Evolutionary conservation across 2,113 vertebrate genomes (phyloP).

Genomic region (Trichechus manatus): DNA sequence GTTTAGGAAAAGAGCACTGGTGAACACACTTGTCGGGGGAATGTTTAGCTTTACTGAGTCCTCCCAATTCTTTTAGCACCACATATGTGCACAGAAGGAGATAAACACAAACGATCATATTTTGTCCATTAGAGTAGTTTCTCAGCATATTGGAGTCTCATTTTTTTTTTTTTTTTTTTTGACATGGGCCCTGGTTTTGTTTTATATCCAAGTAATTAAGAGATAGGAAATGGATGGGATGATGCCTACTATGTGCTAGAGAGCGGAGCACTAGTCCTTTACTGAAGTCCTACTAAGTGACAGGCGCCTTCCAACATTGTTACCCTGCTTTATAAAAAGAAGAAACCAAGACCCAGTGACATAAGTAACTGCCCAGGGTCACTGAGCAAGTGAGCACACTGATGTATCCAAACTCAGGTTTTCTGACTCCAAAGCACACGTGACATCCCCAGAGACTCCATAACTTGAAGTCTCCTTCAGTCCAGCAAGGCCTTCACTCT

Average conservation of each 20-base stretch:
- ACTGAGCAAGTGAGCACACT: background rate
- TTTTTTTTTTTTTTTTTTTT: too few species aligned
- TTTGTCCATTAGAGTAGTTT: background rate
- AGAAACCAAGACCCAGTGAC: constrained; percentile 12
- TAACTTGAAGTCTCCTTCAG: background rate
- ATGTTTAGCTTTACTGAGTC: background rate
- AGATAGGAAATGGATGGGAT: background rate
- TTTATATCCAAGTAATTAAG: background rate
- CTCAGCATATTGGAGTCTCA: too few species aligned
- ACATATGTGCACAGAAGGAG: background rate
- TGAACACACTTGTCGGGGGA: background rate
- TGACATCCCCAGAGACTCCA: background rate
- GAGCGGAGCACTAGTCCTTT: background rate
- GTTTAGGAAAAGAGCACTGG: background rate
- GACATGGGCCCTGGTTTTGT: background rate
- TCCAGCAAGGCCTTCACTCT: background rate
- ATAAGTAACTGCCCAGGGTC: background rate
- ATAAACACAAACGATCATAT: background rate
- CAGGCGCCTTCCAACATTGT: background rate
- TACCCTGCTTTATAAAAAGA: background rate
- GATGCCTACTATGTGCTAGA: background rate
- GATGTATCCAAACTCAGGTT: background rate
- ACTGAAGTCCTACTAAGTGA: background rate
- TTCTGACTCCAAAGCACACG: background rate
- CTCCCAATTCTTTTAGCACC: background rate